Percentiles rank a stretch among this genome's conserved stretches.
Conservation (phyloP, 1,140 invertebrate species). For the Zelostemma sp. region DNA sequence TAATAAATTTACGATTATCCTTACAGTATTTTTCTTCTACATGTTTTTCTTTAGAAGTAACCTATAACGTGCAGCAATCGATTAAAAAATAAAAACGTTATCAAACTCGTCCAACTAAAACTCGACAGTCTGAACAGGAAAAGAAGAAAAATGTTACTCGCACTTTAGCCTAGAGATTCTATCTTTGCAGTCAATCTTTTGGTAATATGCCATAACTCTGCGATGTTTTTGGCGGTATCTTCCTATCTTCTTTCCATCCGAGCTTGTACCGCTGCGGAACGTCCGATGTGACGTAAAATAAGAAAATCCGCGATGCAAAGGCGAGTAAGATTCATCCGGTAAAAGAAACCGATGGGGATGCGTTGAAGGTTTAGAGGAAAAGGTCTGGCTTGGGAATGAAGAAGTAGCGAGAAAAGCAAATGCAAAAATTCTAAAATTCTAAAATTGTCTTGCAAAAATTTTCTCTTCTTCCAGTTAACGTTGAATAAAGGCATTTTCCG, state of each 20-base stretch:
- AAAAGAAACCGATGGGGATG: slow-evolving; percentile 34
- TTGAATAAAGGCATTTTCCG: too few relatives aligned
- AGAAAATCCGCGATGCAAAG: slow-evolving; percentile 4
- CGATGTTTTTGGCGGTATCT: too few relatives aligned
- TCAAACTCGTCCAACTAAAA: too few relatives aligned
- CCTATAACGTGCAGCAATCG: too few relatives aligned
- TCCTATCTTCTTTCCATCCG: slow-evolving; percentile 5
- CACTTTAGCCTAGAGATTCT: not conserved
- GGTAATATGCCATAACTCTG: too few relatives aligned
- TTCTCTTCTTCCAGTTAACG: too few relatives aligned
- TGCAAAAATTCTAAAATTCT: slow-evolving; percentile 67
- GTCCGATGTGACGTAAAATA: slow-evolving; percentile 1
- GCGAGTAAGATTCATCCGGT: not conserved
- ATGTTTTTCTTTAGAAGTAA: too few relatives aligned
- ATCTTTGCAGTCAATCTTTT: not conserved
- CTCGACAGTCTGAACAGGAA: not conserved
- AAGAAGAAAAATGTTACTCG: not conserved
- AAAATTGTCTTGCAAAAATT: slow-evolving; percentile 43
- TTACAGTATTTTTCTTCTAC: not conserved
- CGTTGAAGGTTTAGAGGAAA: slow-evolving; percentile 22
- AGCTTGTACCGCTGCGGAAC: slow-evolving; percentile 2
- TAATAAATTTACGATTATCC: too few relatives aligned
- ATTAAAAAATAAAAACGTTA: too few relatives aligned
- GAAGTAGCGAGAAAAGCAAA: slow-evolving; percentile 46
- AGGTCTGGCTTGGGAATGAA: slow-evolving; percentile 47